phyloP scores from a whole-genome alignment of 2,113 vertebrate species.

The Melospiza melodia region DNA sequence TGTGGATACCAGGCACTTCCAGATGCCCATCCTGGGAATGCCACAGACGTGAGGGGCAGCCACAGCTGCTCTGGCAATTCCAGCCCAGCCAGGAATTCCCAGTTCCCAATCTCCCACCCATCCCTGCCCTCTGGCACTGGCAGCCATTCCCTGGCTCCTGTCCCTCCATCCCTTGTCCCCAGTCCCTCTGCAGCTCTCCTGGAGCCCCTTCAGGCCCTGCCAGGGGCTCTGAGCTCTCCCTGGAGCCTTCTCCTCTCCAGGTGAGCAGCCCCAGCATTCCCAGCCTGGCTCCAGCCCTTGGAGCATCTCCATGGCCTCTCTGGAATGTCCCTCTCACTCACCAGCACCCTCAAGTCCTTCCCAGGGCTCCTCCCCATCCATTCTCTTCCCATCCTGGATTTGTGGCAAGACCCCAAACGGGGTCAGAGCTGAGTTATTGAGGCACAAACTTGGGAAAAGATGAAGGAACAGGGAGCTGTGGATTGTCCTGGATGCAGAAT shows the following conservation, averaged over 20 bases:
- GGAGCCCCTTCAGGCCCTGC: neutral
- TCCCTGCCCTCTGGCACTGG: neutral
- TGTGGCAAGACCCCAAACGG: neutral
- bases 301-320: neutral
- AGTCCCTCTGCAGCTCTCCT: neutral
- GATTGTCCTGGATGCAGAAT: neutral
- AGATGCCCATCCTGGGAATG: neutral
- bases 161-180: neutral
- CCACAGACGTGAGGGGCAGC: neutral
- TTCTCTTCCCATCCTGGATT: neutral
- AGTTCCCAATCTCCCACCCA: neutral
- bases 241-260: neutral
- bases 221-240: neutral
- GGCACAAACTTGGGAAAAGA: neutral
- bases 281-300: neutral
- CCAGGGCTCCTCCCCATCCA: neutral
- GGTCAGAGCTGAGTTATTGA: neutral
- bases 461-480: neutral
- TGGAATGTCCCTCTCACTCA: neutral
- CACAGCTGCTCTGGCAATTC: neutral
- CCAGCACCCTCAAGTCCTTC: neutral
- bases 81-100: neutral
- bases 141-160: neutral
- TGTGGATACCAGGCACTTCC: neutral
- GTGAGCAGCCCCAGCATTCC: rapidly evolving